Evolutionary conservation across 2,888 invertebrate genomes (phyloP).

Genomic region (Gortyna flavago): DNA sequence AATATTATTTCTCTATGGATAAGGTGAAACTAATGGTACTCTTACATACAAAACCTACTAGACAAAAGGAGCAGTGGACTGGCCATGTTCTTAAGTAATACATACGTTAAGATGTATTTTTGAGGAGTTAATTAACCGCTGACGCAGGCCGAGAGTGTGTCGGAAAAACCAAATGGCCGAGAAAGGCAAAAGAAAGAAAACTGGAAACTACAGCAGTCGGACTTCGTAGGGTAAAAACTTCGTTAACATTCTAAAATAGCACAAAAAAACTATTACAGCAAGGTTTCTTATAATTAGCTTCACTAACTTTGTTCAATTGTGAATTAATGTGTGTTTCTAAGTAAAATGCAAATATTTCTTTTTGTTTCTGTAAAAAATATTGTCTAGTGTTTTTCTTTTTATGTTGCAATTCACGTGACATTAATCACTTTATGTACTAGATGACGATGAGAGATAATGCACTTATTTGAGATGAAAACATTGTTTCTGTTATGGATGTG

Average conservation of each 20-base stretch:
- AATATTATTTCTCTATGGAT: neutral
- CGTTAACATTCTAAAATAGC: neutral
- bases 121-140: neutral
- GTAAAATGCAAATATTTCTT: neutral
- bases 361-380: neutral
- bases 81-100: slow-evolving; percentile 5
- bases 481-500: neutral
- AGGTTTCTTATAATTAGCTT: neutral
- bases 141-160: neutral
- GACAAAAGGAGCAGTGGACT: neutral
- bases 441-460: neutral
- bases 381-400: neutral
- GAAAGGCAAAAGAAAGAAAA: neutral
- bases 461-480: neutral
- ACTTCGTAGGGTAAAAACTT: no score
- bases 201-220: neutral
- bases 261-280: no score
- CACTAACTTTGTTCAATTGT: neutral
- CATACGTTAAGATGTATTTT: neutral
- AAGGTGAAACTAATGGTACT: neutral
- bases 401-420: neutral
- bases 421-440: neutral
- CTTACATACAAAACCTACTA: neutral
- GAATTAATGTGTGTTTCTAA: no score
- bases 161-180: neutral